Base-by-base conservation (phyloP, 2,797 vertebrate species). In the Urocyon cinereoargenteus region DNA sequence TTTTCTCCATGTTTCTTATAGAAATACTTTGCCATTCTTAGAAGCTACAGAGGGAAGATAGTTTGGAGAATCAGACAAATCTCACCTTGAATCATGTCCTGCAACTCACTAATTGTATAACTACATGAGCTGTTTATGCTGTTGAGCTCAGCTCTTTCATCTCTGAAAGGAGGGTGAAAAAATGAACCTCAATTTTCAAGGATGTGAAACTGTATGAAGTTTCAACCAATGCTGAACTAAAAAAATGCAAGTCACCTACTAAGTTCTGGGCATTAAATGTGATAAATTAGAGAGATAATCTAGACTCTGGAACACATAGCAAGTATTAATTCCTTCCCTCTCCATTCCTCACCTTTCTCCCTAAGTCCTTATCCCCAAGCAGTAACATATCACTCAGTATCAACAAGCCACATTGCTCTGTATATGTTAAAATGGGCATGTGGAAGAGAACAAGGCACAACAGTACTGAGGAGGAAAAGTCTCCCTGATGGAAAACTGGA, bases 1-100 rank as follows among this genome's bases (percentile, higher is more conserved):
- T 91, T 92, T 61, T 79, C 8, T 96, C 59, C 61, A 10, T 78
- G 22, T 92, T 86, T 82, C 51, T 91, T 72, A 64, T 53, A 86
- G 0, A 78, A 82, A 82, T 66, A 78, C 49, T 72, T 91, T 77
- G 26, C 22, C 6, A 86, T 34, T 70, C 49, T 64, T 79, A 70
- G 49, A 70, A 1, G 21, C 2, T 81, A 68, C 61, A 90, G 53
- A 90, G 82, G 70, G 70, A 87, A 96, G n/a, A 61, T 62, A 84
- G 9, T 18, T 94, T 84, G 14, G 4, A 4, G 5, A 49, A 70
- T 90, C 79, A 82, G 14, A 90, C 18, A 93, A 93, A 83, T 2
- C 36, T 92, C 21, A 95, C 11, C 9, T 94, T 81, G 34, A 68
- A 40, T 88, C 59, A 16, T 55, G 8, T 75, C 85, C n/a, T 92